These are phyloP conservation scores for Agrotis ipsilon DNA, from an alignment of 2,888 invertebrate species.

Conservation along the genomic window DNA sequence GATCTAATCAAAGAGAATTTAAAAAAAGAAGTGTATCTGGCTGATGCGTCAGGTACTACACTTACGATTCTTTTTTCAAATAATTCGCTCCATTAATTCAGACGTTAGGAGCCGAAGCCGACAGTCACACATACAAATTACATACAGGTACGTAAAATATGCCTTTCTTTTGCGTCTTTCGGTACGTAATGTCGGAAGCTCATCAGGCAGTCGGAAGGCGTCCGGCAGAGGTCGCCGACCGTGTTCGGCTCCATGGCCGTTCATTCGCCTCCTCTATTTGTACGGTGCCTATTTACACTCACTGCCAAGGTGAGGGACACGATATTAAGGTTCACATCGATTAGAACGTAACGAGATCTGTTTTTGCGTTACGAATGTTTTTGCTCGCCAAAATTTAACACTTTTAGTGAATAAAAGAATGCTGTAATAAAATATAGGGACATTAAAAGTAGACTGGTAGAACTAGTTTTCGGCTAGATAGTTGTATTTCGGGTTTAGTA, in stretches of 20 bases:
- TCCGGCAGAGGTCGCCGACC: conserved; percentile 83
- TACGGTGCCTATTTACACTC: conserved; percentile 74
- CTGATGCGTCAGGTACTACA: no score
- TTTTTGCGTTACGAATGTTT: conserved; percentile 15
- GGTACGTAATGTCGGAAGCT: conserved; percentile 76
- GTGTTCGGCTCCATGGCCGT: conserved; percentile 83
- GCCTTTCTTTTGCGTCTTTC: conserved; percentile 57
- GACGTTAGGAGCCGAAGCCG: conserved; percentile 11
- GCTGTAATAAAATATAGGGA: conserved; percentile 41
- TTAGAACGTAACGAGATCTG: conserved; percentile 50
- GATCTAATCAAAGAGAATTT: background rate
- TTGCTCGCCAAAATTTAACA: background rate
- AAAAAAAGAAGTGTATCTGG: no score
- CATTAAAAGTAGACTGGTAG: conserved; percentile 46
- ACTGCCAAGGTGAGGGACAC: conserved; percentile 87
- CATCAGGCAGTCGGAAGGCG: conserved; percentile 81
- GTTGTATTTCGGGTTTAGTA: conserved; percentile 41
- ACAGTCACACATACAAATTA: background rate
- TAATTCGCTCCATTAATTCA: conserved; percentile 21
- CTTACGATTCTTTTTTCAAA: conserved; percentile 17
- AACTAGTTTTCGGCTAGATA: conserved; percentile 54
- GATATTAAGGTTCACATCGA: conserved; percentile 58
- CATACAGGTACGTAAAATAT: conserved; percentile 41
- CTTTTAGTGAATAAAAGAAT: conserved; percentile 22
- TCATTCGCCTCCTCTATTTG: conserved; percentile 79